Base-by-base conservation (phyloP, 2,113 vertebrate species). In the Phylloscopus trochiloides region DNA sequence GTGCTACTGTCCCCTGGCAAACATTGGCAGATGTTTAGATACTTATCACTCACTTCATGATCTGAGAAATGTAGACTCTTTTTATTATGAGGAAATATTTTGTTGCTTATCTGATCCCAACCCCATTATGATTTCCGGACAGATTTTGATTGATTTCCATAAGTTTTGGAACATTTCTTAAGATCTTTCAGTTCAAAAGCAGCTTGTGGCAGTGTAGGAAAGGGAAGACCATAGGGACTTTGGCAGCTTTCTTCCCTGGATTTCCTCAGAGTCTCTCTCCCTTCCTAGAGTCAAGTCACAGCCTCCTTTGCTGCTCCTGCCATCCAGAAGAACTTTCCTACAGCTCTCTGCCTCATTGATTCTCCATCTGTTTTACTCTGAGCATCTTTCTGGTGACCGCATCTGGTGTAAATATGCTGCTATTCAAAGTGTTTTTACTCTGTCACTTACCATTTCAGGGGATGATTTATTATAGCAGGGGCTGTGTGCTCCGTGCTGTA, bases 331-430 rank as follows among this genome's bases (percentile, higher is more conserved):
- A 51, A 70, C 55, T 77, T 95, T 90, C 79, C 93, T 83, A 25
- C 32, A 73, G 51, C 38, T 67, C 90, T 92, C 67, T 67, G 96
- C 93, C 82, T 96, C 96, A 95, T 93, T 96, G 96, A 24, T 80
- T 94, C 63, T 94, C 96, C 94, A 96, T 96, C 94, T 97, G 93
- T 88, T 96, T 88, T 59, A 59, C 59, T 93, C 72, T 86, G 67
- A 92, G 34, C 72, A 83, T 90, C 63, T 95, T 97, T 77, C 75
- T 95, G 82, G 88, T 97, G 96, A 95, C 96, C 14, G 25, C 93
- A 94, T 92, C 94, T 96, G 94, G 72, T 95, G 68, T 86, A 92
- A 97, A 96, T 92, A 95, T 90, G 92, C 61, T 90, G 1, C 82
- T 74, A 55, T 96, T 90, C 78, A 86, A 67, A 94, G 92, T 74